Evolutionary conservation across 2,113 vertebrate species (phyloP).

Genomic region (Archilochus colubris): DNA sequence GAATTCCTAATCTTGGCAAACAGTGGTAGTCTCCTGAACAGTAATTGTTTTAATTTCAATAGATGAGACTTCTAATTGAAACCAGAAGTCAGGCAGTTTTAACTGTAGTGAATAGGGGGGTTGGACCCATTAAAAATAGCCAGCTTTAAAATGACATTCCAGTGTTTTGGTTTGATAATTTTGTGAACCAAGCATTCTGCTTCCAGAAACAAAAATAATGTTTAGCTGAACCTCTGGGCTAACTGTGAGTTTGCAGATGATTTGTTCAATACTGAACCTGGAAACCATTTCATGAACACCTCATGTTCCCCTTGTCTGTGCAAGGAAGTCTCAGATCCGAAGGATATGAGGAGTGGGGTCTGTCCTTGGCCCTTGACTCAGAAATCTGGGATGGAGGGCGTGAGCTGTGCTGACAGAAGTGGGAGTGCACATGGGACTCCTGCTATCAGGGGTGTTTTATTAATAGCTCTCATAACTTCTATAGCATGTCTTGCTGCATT

Average conservation of each 20-base stretch:
- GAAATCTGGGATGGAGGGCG: background rate
- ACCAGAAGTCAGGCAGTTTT: background rate
- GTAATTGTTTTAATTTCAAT: background rate
- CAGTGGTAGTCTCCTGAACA: background rate
- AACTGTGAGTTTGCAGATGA: background rate
- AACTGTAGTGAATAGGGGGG: background rate
- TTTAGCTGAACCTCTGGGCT: background rate
- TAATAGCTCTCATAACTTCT: background rate
- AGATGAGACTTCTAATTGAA: background rate
- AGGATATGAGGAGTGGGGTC: background rate
- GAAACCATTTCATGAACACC: background rate
- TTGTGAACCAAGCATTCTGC: background rate
- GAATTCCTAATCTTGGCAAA: background rate
- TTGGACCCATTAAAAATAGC: background rate
- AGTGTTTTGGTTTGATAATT: background rate
- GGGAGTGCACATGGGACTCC: background rate
- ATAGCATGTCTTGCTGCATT: background rate
- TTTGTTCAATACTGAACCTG: background rate
- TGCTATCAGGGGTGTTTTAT: background rate
- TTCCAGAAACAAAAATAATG: background rate
- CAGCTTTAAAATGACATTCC: background rate
- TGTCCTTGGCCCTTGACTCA: background rate
- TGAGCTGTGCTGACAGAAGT: background rate
- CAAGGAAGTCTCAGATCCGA: background rate
- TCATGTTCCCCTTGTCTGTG: background rate